phyloP scores from a whole-genome alignment of 2,888 invertebrate genomes.

The Ganaspis brasiliensis region DNA sequence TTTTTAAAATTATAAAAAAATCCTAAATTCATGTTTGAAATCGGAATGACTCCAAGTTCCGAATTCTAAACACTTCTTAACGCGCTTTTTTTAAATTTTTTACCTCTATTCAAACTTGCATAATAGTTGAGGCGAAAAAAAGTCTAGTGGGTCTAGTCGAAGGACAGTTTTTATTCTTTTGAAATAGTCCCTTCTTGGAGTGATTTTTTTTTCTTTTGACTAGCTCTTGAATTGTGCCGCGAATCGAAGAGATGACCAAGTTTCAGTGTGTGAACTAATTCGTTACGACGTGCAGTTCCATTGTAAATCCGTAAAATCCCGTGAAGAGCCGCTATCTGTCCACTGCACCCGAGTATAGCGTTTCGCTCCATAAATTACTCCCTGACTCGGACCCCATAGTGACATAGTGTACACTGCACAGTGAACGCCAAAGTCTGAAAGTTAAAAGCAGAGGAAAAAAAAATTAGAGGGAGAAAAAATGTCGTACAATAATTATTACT shows the following conservation, averaged over 20 bases:
- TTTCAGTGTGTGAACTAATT: constrained; percentile 64
- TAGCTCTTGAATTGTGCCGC: constrained; percentile 31
- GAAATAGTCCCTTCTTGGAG: not conserved
- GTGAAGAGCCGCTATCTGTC: constrained; percentile 46
- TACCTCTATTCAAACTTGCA: no score
- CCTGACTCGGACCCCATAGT: constrained; percentile 16
- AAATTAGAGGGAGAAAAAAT: constrained; percentile 42
- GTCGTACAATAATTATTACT: constrained; percentile 55
- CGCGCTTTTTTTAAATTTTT: no score
- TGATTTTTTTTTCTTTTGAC: constrained; percentile 17
- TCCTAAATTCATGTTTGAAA: no score
- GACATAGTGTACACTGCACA: constrained; percentile 39
- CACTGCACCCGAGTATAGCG: constrained; percentile 47
- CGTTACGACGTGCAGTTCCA: constrained; percentile 63
- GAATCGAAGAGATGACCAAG: constrained; percentile 35
- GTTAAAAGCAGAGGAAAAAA: constrained; percentile 26
- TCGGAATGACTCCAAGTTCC: no score
- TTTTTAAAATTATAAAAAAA: no score
- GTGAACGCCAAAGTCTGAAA: not conserved
- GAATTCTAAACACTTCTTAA: no score
- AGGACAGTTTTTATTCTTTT: not conserved
- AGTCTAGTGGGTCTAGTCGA: no score
- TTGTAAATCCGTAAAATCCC: constrained; percentile 52
- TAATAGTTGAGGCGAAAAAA: no score
- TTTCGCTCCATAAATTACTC: constrained; percentile 58